A percentile compares a stretch with the other conserved stretches of the same genome.
Evolutionary conservation across 1,140 invertebrate species (phyloP).

Genomic region (Potamilus streckersoni): DNA sequence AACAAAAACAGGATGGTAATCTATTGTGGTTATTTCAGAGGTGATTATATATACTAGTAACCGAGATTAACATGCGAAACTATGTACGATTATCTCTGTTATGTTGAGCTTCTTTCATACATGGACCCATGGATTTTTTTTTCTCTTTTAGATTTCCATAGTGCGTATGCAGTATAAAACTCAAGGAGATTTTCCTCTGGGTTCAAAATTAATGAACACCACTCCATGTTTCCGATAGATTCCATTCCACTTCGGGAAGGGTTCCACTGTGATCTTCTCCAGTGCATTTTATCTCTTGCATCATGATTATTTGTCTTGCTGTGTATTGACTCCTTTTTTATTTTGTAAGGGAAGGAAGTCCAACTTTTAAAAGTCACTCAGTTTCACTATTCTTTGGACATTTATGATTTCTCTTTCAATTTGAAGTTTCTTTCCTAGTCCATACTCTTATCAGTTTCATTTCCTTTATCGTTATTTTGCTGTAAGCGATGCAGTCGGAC

Average conservation of each 20-base stretch:
- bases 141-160: not conserved
- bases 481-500: no score
- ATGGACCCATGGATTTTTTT: slow-evolving; percentile 23
- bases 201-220: not conserved
- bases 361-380: no score
- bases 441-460: no score
- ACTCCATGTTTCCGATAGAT: not conserved
- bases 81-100: slow-evolving; percentile 5
- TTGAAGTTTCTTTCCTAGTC: no score
- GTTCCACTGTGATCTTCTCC: not conserved
- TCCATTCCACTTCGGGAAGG: not conserved
- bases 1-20: slow-evolving; percentile 32
- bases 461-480: no score
- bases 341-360: no score
- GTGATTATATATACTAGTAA: slow-evolving; percentile 11
- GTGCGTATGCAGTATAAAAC: slow-evolving; percentile 2
- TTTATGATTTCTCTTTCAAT: not conserved
- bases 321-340: slow-evolving; percentile 26
- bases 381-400: slow-evolving; percentile 9
- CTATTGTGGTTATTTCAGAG: slow-evolving; percentile 30
- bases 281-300: slow-evolving; percentile 20
- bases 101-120: not conserved
- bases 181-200: slow-evolving; percentile 15
- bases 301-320: slow-evolving; percentile 41
- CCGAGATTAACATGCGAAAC: slow-evolving; percentile 30